These are phyloP conservation scores for Erebia aethiops DNA, from an alignment of 2,888 invertebrate species.

Conservation along the genomic window DNA sequence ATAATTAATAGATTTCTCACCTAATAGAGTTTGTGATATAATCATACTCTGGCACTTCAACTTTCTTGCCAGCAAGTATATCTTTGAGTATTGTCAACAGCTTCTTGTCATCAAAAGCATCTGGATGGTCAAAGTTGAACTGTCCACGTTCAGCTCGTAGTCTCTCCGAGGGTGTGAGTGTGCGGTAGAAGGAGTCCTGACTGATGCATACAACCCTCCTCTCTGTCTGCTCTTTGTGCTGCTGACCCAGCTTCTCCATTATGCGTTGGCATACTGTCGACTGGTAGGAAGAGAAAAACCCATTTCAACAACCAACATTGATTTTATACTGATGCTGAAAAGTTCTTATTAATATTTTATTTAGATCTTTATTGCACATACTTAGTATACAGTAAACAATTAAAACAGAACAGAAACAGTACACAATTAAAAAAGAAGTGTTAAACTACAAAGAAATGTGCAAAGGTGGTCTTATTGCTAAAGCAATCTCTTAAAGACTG, in stretches of 20 bases:
- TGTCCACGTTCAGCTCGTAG: conserved; percentile 93
- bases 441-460: no score
- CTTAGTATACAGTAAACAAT: no score
- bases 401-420: no score
- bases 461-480: no score
- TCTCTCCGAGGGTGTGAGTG: conserved; percentile 91
- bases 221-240: conserved; percentile 93
- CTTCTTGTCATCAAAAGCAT: conserved; percentile 96
- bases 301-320: no score
- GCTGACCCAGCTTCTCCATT: conserved; percentile 97
- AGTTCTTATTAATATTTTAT: no score
- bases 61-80: conserved; percentile 92
- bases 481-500: no score
- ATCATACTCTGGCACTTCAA: conserved; percentile 96
- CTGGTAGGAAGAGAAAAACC: conserved; percentile 68
- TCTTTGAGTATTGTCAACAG: conserved; percentile 91
- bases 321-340: no score
- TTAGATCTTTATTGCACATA: no score
- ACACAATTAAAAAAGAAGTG: no score
- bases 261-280: conserved; percentile 99
- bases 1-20: conserved; percentile 76
- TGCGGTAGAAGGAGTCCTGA: conserved; percentile 98
- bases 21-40: conserved; percentile 93
- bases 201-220: conserved; percentile 96
- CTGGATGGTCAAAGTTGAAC: conserved; percentile 99